phyloP scores from a whole-genome alignment of 2,797 vertebrate genomes.

The Hypotaenidia okinawae region DNA sequence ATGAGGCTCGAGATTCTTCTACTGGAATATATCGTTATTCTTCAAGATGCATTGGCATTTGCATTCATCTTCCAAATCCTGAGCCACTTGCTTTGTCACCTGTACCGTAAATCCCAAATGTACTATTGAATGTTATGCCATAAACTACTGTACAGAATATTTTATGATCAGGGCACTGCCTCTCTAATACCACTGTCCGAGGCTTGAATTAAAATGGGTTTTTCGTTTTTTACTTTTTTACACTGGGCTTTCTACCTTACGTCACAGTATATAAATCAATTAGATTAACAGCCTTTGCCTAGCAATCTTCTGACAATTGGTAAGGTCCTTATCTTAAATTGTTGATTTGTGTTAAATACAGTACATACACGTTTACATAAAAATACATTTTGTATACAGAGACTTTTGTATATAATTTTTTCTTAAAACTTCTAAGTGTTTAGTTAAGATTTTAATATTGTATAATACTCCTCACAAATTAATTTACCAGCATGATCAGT shows the following conservation, averaged over 20 bases:
- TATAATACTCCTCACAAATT: conserved; percentile 56
- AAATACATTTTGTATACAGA: conserved; percentile 68
- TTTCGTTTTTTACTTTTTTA: conserved; percentile 68
- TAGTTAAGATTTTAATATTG: conserved; percentile 66
- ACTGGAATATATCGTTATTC: not conserved
- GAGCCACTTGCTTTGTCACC: conserved; percentile 26
- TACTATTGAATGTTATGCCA: conserved; percentile 51
- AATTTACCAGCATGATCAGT: conserved; percentile 65
- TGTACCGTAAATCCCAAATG: conserved; percentile 26
- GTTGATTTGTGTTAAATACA: conserved; percentile 60
- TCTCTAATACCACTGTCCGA: conserved; percentile 54
- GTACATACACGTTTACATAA: conserved; percentile 69
- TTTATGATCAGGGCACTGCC: conserved; percentile 29
- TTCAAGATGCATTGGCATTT: conserved; percentile 6
- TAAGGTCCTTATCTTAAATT: conserved; percentile 40
- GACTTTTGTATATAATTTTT: conserved; percentile 73
- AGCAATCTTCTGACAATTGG: not conserved
- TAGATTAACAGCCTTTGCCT: conserved; percentile 42
- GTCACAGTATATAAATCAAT: conserved; percentile 14
- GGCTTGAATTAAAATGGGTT: conserved; percentile 21
- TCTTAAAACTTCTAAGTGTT: conserved; percentile 65
- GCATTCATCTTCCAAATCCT: conserved; percentile 25
- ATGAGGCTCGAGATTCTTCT: conserved; percentile 41
- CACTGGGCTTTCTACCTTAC: conserved; percentile 61
- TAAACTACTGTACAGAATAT: conserved; percentile 50